Evolutionary conservation across 2,888 invertebrate species (phyloP), one percentile per base, ranked within the genome.

Genomic region (Ellobium chinense): DNA sequence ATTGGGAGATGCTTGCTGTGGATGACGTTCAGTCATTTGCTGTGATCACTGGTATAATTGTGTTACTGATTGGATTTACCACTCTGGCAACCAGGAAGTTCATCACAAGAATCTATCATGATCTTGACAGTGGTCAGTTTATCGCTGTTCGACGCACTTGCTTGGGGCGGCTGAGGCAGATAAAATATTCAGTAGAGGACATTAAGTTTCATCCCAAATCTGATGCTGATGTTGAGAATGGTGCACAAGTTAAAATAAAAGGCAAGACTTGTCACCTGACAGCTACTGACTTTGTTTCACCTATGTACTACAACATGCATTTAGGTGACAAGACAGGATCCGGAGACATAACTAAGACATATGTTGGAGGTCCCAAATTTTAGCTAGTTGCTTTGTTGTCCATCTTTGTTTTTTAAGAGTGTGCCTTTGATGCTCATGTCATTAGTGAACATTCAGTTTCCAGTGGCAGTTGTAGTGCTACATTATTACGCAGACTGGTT

Each of bases 241-340:
- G 27, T 14, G 1, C 46, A 7, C 21, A 12, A 2, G 65, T 79
- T 1, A 79, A 65, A 34, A 31, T 79, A 21, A 63, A 65, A 29
- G 70, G 63, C 18, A 29, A 37, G 18, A 36, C 36, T 4, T 63
- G 9, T 21, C 24, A 54, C 31, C 34, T 79, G n/a, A 7, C 2
- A 29, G 31, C 72, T 27, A 12, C 2, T 21, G 37, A 56, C 24
- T 79, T 79, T 73, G 54, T 63, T 3, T 62, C 63, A 21, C 65
- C 78, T 12, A 4, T 21, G 5, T 79, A 36, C n/a, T 79, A 72
- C n/a, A 79, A 79, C 37, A 63, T 72, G 72, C 78, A 79, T 65
- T 18, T 63, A 2, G 56, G 63, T 1, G 29, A 37, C n/a, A n/a
- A n/a, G n/a, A n/a, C n/a, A 27, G 58, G 37, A 27, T 0, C 31